A percentile compares a stretch with the other conserved stretches of the same genome.
These are phyloP conservation scores for Solenopsis invicta DNA, from an alignment of 1,140 invertebrate genomes.

Conservation along the genomic window DNA sequence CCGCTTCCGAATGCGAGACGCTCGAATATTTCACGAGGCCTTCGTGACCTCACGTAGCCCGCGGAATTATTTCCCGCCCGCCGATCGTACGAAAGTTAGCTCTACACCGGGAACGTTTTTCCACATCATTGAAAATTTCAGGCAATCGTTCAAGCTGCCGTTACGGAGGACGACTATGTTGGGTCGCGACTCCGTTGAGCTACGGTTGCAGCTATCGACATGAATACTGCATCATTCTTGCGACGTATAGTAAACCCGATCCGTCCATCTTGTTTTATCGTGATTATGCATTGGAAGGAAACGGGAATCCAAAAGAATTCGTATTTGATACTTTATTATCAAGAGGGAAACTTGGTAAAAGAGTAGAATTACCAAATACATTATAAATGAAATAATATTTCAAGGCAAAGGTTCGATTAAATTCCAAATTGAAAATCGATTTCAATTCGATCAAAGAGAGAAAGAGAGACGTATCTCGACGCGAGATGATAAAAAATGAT, in stretches of 20 bases:
- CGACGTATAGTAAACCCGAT: conserved; percentile 49
- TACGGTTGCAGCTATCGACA: conserved; percentile 36
- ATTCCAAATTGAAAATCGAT: neutral
- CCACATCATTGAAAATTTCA: conserved; percentile 67
- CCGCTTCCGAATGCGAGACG: conserved; percentile 36
- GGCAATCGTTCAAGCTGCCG: conserved; percentile 20
- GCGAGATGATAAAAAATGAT: neutral
- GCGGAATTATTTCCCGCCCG: conserved; percentile 63
- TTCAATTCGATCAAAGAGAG: neutral
- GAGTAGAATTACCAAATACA: neutral
- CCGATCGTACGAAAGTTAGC: conserved; percentile 25
- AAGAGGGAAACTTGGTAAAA: neutral
- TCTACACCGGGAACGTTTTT: conserved; percentile 38
- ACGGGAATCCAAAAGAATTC: neutral
- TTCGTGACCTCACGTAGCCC: conserved; percentile 15
- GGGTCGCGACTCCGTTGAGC: conserved; percentile 52
- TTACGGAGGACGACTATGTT: conserved; percentile 50
- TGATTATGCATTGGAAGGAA: neutral
- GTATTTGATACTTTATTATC: neutral
- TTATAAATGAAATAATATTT: neutral
- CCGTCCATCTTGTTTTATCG: neutral
- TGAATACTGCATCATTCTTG: conserved; percentile 69
- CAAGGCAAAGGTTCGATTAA: neutral
- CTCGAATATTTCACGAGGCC: conserved; percentile 49
- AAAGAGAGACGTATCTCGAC: neutral